Evolutionary conservation across 2,797 vertebrate genomes (phyloP).

Genomic region (Enteromius radiatus): DNA sequence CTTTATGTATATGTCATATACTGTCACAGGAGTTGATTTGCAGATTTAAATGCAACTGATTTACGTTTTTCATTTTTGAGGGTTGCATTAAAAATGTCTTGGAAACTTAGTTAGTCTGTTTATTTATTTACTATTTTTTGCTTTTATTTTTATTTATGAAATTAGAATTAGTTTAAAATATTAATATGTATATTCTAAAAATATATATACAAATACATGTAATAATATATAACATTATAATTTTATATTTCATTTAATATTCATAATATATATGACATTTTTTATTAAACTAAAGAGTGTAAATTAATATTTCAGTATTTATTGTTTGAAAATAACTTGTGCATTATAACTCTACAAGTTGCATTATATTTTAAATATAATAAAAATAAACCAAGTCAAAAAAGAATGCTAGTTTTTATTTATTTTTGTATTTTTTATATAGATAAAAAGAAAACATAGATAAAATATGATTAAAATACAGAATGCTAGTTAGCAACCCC

Average conservation of each 20-base stretch:
- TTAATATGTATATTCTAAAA: neutral
- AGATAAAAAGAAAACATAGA: too few relatives aligned
- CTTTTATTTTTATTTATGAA: too few relatives aligned
- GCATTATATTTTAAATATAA: too few relatives aligned
- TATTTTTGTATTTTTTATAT: too few relatives aligned
- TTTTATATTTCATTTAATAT: too few relatives aligned
- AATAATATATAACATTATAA: neutral
- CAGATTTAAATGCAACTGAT: neutral
- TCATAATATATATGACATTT: neutral
- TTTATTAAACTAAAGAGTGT: neutral
- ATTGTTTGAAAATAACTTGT: neutral
- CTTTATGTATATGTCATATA: neutral
- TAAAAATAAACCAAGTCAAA: too few relatives aligned
- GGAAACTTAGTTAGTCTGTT: neutral
- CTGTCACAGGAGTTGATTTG: neutral
- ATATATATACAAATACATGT: neutral
- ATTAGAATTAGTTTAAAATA: neutral
- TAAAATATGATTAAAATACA: too few relatives aligned
- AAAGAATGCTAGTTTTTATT: too few relatives aligned
- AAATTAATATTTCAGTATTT: conserved; percentile 1
- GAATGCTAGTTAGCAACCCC: too few relatives aligned
- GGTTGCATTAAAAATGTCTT: neutral
- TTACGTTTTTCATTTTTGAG: neutral
- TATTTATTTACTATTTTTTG: too few relatives aligned
- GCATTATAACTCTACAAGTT: too few relatives aligned